Conservation (phyloP, 2,113 vertebrate genomes). For the Alligator mississippiensis region DNA sequence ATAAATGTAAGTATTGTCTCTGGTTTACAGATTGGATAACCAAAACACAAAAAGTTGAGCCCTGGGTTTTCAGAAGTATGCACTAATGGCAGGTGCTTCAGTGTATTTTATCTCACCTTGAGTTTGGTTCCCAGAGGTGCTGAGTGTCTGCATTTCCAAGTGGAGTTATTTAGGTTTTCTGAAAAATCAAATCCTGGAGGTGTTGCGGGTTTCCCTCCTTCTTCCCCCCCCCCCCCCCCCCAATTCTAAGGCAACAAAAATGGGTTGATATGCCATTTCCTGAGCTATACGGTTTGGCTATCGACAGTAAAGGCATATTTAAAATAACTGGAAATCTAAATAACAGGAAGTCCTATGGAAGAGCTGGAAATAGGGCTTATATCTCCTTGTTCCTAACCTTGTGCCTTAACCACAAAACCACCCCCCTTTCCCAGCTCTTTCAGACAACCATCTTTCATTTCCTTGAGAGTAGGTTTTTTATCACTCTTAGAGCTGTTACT, state of each 20-base stretch:
- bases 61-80: background rate
- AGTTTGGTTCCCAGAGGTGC: background rate
- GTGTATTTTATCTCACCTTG: rapidly evolving
- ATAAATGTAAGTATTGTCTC: background rate
- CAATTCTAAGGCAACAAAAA: background rate
- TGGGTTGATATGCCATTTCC: background rate
- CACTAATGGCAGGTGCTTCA: background rate
- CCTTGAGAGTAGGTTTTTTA: background rate
- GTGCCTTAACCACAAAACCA: background rate
- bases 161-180: background rate
- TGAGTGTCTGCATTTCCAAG: background rate
- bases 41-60: background rate
- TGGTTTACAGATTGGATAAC: background rate
- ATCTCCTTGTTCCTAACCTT: background rate
- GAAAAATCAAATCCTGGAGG: background rate
- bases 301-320: background rate
- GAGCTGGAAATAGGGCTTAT: background rate
- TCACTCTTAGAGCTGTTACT: background rate
- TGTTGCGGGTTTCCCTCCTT: background rate
- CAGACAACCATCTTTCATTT: background rate
- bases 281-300: background rate
- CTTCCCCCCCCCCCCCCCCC: no score
- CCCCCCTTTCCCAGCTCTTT: background rate
- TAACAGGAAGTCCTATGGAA: background rate
- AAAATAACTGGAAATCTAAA: background rate